phyloP scores from a whole-genome alignment of 2,888 invertebrate species.

The Melangyna quadrimaculata region DNA sequence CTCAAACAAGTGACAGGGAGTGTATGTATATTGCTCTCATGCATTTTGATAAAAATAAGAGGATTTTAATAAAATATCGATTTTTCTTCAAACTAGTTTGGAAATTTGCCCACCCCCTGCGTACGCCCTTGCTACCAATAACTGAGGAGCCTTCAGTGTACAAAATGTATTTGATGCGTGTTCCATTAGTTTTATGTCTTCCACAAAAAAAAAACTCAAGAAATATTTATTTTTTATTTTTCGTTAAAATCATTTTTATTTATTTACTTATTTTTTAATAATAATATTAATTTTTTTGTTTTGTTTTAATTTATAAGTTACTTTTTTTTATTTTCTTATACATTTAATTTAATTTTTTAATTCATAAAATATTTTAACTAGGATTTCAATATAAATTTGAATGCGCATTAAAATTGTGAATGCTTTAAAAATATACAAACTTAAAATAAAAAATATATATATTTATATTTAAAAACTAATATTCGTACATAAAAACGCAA shows the following conservation, averaged over 20 bases:
- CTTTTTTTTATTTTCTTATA: slow-evolving; percentile 27
- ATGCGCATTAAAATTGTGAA: slow-evolving; percentile 27
- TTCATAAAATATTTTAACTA: slow-evolving; percentile 71
- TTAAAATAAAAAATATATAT: slow-evolving; percentile 29
- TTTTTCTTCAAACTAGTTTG: too few species aligned
- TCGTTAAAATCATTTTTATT: slow-evolving; percentile 61
- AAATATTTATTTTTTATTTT: slow-evolving; percentile 17
- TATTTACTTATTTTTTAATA: slow-evolving; percentile 54
- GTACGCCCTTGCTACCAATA: too few species aligned
- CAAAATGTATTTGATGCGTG: too few species aligned
- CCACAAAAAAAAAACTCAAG: not conserved
- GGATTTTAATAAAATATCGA: too few species aligned
- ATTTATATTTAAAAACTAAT: slow-evolving; percentile 32
- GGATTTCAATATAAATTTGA: slow-evolving; percentile 54
- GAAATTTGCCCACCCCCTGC: too few species aligned
- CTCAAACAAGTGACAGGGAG: too few species aligned
- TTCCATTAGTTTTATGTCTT: too few species aligned
- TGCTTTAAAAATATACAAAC: slow-evolving; percentile 8
- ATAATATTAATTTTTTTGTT: slow-evolving; percentile 50
- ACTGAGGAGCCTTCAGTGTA: too few species aligned
- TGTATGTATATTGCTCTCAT: too few species aligned
- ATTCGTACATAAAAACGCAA: slow-evolving; percentile 14
- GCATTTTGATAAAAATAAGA: too few species aligned
- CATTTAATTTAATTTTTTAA: slow-evolving; percentile 48
- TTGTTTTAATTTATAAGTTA: slow-evolving; percentile 37